Percentiles rank a stretch among this genome's conserved stretches.
Conservation (phyloP, 2,797 vertebrate species). For the Champsocephalus esox region DNA sequence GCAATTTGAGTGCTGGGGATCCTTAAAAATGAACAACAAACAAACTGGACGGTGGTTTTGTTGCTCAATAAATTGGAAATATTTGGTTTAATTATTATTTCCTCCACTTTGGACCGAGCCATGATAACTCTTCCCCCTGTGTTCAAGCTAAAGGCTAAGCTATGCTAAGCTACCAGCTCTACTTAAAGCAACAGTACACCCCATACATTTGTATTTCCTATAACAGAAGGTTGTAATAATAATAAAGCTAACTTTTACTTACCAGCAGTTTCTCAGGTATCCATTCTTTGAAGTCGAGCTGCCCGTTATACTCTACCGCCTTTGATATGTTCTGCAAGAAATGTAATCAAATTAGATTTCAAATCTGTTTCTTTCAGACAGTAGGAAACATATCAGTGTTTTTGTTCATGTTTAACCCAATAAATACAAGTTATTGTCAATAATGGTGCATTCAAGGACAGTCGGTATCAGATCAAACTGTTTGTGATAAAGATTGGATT, state of each 20-base stretch:
- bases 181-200: too few species aligned
- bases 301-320: background rate
- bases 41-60: too few species aligned
- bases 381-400: background rate
- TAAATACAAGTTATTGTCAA: background rate
- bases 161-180: too few species aligned
- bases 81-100: background rate
- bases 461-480: too few species aligned
- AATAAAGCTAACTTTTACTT: slow-evolving; percentile 14
- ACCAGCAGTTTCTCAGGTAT: slow-evolving; percentile 45
- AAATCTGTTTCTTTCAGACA: background rate
- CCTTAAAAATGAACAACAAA: too few species aligned
- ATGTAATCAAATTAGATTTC: background rate
- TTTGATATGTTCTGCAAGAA: slow-evolving; percentile 22
- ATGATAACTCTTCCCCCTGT: background rate
- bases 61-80: background rate
- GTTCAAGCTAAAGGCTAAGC: background rate
- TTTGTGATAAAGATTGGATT: too few species aligned
- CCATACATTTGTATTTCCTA: too few species aligned
- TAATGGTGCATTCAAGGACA: background rate
- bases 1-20: too few species aligned
- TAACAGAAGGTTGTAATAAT: too few species aligned
- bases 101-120: background rate
- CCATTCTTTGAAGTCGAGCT: slow-evolving; percentile 20
- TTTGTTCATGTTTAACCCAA: background rate